Evolutionary conservation across 2,113 vertebrate genomes (phyloP), one percentile per base, ranked within the genome.

Genomic region (Butorides virescens): DNA sequence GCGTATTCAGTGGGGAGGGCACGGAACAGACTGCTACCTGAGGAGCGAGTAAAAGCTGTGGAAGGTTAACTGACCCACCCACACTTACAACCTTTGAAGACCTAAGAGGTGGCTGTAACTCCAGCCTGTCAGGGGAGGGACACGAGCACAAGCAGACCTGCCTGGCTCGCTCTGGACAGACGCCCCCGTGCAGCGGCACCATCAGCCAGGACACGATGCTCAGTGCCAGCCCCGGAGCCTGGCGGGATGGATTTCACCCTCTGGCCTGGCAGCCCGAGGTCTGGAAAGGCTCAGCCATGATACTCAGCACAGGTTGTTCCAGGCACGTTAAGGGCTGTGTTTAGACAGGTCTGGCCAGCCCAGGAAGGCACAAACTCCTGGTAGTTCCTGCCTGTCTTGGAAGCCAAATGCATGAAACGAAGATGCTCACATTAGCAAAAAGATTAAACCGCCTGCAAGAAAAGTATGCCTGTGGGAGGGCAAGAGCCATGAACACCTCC

Each of bases 181-280:
- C 30, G 15, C 0, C 8, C 15, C 21, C 1, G 1, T 0, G 0
- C 34, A 78, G 66, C 0, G 0, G 50, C 36, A 66, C 59, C 0
- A 0, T 11, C 61, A 74, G 46, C n/a, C 14, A 1, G 0, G 0
- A 10, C 1, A 1, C 22, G 53, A 39, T 34, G 77, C 27, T 44
- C 47, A 16, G 34, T 22, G 47, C 37, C 2, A 8, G n/a, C 18
- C 81, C 5, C 16, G 30, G 37, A 27, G 30, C 16, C 0, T 1
- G 2, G 10, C 4, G 3, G 32, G 49, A 21, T 73, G 49, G 23
- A 50, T 44, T 61, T 75, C 68, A 62, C 22, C 25, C 71, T 11
- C 4, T 3, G 4, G 30, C 37, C 55, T 4, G 2, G 52, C 18
- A 85, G 56, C 32, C 14, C 2, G 1, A 21, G 34, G 22, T 71